phyloP scores from a whole-genome alignment of 2,113 vertebrate genomes.

The Numenius arquata region DNA sequence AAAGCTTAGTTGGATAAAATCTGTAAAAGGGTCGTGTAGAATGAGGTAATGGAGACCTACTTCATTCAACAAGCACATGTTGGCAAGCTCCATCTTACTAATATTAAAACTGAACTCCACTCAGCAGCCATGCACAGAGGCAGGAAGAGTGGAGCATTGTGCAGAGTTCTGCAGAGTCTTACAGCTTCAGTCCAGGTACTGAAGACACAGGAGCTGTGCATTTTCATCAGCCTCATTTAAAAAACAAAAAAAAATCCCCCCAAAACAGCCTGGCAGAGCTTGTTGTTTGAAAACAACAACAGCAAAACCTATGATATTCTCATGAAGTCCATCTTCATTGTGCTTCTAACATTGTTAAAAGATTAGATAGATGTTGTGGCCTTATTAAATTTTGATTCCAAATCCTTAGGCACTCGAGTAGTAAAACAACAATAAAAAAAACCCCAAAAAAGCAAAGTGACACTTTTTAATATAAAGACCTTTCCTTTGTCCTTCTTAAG shows the following conservation, averaged over 20 bases:
- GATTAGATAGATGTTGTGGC: neutral
- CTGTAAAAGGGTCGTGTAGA: neutral
- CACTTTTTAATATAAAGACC: neutral
- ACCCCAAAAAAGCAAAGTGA: neutral
- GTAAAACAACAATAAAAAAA: neutral
- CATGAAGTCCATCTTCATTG: neutral
- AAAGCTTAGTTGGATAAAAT: conserved; percentile 36
- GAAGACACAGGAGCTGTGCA: neutral
- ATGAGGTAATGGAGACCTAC: conserved; percentile 56
- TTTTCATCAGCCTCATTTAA: neutral
- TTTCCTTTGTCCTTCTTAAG: neutral
- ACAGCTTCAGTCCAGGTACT: neutral
- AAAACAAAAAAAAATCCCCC: neutral
- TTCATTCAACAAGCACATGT: conserved; percentile 38
- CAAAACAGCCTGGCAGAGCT: neutral
- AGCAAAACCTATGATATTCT: neutral
- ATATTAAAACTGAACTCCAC: neutral
- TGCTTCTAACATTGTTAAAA: neutral
- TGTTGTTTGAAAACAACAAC: neutral
- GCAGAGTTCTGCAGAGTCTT: neutral
- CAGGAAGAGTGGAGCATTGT: neutral
- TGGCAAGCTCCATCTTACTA: neutral
- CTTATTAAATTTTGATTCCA: neutral
- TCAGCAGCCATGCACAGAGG: neutral
- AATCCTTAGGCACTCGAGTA: neutral